Evolutionary conservation across 2,797 vertebrate species (phyloP).

Genomic region (Benthosema pterotum): DNA sequence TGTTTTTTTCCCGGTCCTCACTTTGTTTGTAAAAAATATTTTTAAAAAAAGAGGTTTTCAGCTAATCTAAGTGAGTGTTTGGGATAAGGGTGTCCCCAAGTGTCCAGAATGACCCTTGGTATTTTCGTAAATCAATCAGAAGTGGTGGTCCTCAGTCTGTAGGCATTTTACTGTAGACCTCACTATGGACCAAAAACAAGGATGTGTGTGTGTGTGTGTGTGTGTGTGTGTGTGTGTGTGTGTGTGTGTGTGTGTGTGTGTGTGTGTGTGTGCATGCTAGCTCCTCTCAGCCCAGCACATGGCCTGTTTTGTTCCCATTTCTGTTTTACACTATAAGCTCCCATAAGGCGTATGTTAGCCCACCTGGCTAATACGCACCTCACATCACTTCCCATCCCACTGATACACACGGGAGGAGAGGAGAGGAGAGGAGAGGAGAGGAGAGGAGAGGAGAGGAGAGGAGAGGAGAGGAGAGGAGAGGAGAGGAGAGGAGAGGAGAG

Average conservation of each 20-base stretch:
- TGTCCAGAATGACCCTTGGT: too few relatives aligned
- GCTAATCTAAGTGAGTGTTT: too few relatives aligned
- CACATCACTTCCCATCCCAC: conserved; percentile 71
- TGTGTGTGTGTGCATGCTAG: conserved; percentile 42
- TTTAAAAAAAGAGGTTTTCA: too few relatives aligned
- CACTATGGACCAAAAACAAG: too few relatives aligned
- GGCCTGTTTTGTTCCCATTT: conserved; percentile 66
- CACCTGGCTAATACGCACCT: conserved; percentile 44
- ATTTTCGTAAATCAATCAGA: too few relatives aligned
- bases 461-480: conserved; percentile 4
- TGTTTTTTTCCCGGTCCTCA: too few relatives aligned
- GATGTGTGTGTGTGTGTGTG: conserved; percentile 18
- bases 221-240: conserved; percentile 30
- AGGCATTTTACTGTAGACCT: too few relatives aligned
- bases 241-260: not conserved
- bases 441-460: conserved; percentile 30
- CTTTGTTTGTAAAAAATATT: too few relatives aligned
- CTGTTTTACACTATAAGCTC: conserved; percentile 70
- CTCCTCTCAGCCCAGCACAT: conserved; percentile 56
- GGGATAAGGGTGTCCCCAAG: too few relatives aligned
- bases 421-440: conserved; percentile 4
- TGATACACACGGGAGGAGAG: conserved; percentile 31
- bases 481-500: not conserved
- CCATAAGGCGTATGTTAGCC: conserved; percentile 71
- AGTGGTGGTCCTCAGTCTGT: too few relatives aligned